Conservation (phyloP, 53 echinoderm and acorn worm genomes). For the Glandiceps talaboti region DNA sequence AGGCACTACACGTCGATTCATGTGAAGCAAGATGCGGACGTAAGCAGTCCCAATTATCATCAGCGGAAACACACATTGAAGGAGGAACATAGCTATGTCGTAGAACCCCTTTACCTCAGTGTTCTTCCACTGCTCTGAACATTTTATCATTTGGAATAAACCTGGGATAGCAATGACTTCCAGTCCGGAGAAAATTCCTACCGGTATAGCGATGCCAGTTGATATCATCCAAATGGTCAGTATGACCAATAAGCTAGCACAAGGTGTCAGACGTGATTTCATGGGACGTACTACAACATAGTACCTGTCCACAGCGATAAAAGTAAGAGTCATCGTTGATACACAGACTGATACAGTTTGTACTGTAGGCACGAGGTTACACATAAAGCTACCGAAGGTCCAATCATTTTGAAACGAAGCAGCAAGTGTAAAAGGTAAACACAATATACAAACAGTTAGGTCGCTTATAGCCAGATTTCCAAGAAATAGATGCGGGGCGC, state of each 20-base stretch:
- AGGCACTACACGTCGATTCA: conserved; percentile 57
- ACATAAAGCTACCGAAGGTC: conserved; percentile 68
- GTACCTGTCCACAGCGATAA: conserved; percentile 86
- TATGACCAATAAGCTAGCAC: conserved; percentile 53
- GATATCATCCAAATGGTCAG: conserved; percentile 65
- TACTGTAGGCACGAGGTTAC: conserved; percentile 72
- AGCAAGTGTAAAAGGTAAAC: conserved; percentile 71
- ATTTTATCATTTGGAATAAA: neutral
- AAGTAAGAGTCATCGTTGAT: conserved; percentile 82
- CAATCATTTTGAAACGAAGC: conserved; percentile 45
- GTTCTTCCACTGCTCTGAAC: conserved; percentile 22
- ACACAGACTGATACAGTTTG: conserved; percentile 78
- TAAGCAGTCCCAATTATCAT: conserved; percentile 60
- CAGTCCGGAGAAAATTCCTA: conserved; percentile 38
- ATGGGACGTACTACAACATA: conserved; percentile 80
- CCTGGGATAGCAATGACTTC: conserved; percentile 1
- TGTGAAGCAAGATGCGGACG: conserved; percentile 63
- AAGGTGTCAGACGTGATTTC: conserved; percentile 71
- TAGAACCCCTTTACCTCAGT: conserved; percentile 8
- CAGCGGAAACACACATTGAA: conserved; percentile 69
- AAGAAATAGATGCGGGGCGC: conserved; percentile 84
- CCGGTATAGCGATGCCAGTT: conserved; percentile 47
- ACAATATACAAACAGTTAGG: conserved; percentile 67
- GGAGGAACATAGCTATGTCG: conserved; percentile 43
- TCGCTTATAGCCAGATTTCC: conserved; percentile 87